Evolutionary conservation across 2,888 invertebrate genomes (phyloP).

Genomic region (Desoria tigrina): DNA sequence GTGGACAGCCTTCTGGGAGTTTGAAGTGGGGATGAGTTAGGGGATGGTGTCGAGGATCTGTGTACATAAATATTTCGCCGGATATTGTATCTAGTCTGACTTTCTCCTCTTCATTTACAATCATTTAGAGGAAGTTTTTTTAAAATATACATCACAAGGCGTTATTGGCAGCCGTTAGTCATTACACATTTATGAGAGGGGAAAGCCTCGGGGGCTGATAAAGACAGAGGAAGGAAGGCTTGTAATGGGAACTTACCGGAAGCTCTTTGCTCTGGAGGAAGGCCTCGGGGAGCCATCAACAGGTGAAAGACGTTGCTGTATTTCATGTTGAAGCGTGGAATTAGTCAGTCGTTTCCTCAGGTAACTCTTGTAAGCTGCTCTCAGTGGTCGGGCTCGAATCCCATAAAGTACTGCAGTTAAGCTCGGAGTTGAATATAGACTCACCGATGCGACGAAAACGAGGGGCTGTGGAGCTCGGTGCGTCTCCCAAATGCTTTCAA

Average conservation of each 20-base stretch:
- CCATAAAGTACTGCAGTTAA: constrained; percentile 51
- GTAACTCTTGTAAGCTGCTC: constrained; percentile 52
- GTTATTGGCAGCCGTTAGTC: too few species aligned
- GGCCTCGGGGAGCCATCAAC: constrained; percentile 53
- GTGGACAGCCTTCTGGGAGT: constrained; percentile 51
- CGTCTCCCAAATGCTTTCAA: constrained; percentile 37
- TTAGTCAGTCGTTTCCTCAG: constrained; percentile 53
- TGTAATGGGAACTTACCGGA: constrained; percentile 49
- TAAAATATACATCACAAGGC: too few species aligned
- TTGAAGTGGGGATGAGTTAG: constrained; percentile 48
- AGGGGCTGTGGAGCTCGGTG: constrained; percentile 44
- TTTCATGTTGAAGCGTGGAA: constrained; percentile 52
- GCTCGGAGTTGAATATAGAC: constrained; percentile 49
- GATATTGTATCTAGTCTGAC: neutral
- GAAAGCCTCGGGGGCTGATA: too few species aligned
- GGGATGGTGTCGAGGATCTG: constrained; percentile 53
- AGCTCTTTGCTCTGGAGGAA: constrained; percentile 53
- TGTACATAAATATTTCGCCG: constrained; percentile 1
- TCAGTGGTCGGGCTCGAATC: constrained; percentile 51
- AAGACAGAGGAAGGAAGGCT: neutral
- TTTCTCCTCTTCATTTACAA: neutral
- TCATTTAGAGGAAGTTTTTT: too few species aligned
- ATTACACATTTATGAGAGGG: too few species aligned
- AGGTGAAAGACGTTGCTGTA: constrained; percentile 53
- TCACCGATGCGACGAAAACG: constrained; percentile 44